phyloP scores from a whole-genome alignment of 2,113 vertebrate genomes.

The Hemiscyllium ocellatum region DNA sequence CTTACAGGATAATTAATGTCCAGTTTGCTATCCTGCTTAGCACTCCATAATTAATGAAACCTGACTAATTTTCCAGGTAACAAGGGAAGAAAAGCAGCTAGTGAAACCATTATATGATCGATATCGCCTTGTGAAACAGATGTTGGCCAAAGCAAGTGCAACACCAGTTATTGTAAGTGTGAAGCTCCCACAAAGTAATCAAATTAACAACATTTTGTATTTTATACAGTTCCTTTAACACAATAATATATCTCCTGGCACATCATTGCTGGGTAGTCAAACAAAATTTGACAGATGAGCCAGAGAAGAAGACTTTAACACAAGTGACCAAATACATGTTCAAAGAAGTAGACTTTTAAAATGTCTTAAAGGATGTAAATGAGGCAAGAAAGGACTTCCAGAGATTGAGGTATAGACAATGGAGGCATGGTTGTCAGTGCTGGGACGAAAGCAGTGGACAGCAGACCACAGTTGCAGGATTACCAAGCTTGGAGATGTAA shows the following conservation, averaged over 20 bases:
- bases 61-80: slow-evolving; percentile 60
- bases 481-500: background rate
- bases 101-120: slow-evolving; percentile 93
- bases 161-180: slow-evolving; percentile 81
- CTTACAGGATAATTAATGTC: too few species aligned
- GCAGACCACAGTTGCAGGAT: background rate
- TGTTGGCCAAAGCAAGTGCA: slow-evolving; percentile 92
- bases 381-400: background rate
- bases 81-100: slow-evolving; percentile 83
- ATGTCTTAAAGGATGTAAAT: background rate
- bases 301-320: background rate
- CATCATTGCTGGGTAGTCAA: background rate
- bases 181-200: background rate
- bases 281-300: background rate
- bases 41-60: background rate
- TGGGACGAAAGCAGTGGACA: background rate
- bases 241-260: background rate
- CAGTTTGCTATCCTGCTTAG: background rate
- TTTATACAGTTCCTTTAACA: background rate
- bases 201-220: background rate
- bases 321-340: background rate
- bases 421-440: background rate
- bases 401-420: too few species aligned
- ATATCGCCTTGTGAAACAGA: slow-evolving; percentile 93
- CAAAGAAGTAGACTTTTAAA: background rate